Percentiles rank a stretch among this genome's conserved stretches.
These are phyloP conservation scores for Calidris pygmaea DNA, from an alignment of 2,113 vertebrate species.

Conservation along the genomic window DNA sequence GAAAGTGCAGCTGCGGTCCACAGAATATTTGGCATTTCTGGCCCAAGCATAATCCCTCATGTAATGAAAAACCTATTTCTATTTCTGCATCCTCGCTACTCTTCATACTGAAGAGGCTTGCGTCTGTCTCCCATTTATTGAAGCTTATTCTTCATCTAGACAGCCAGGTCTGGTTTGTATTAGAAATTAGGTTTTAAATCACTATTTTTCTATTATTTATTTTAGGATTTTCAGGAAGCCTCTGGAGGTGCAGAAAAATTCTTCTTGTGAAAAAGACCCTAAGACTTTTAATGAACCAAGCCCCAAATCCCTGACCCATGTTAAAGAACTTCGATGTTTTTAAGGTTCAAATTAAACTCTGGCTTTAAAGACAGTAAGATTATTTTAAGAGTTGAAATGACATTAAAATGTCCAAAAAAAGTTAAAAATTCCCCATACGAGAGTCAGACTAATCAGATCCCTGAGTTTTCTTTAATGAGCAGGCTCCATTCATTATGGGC, in stretches of 20 bases:
- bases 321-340: neutral
- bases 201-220: conserved; percentile 83
- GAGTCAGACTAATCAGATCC: neutral
- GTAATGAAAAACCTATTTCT: conserved; percentile 85
- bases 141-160: conserved; percentile 82
- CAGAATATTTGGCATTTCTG: conserved; percentile 72
- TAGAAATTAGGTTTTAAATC: conserved; percentile 83
- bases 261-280: conserved; percentile 38
- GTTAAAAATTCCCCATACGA: neutral
- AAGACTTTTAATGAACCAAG: conserved; percentile 42
- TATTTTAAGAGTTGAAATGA: neutral
- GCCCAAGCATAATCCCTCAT: conserved; percentile 77
- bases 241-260: conserved; percentile 60
- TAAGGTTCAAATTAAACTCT: neutral
- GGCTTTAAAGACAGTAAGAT: neutral
- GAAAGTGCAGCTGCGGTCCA: conserved; percentile 78
- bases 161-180: conserved; percentile 77
- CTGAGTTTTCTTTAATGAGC: neutral
- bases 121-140: conserved; percentile 80
- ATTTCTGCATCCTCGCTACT: conserved; percentile 78
- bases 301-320: neutral
- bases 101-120: conserved; percentile 78
- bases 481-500: neutral
- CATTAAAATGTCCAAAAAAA: neutral
- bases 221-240: conserved; percentile 71